Conservation (phyloP, 2,888 invertebrate genomes). For the Cantharis rustica region DNA sequence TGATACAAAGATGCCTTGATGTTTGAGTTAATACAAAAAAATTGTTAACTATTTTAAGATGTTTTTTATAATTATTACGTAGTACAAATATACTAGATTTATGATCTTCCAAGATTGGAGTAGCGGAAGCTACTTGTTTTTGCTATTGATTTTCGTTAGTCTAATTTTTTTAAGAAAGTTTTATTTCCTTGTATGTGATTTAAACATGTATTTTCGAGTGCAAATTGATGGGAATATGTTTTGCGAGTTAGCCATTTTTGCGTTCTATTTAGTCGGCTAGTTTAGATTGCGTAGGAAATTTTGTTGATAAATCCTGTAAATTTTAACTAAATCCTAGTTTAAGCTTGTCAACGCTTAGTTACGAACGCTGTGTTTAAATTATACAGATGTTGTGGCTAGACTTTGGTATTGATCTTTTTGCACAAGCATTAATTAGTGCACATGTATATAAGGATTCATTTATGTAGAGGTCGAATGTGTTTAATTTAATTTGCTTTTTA, state of each 20-base stretch:
- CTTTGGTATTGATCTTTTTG: conserved; percentile 13
- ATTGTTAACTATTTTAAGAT: background rate
- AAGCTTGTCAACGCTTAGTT: conserved; percentile 5
- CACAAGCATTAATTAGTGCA: conserved; percentile 3
- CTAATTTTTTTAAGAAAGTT: background rate
- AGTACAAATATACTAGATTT: background rate
- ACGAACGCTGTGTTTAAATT: background rate
- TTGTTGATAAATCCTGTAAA: conserved; percentile 1
- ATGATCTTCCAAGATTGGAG: too few species aligned
- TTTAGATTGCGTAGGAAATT: background rate
- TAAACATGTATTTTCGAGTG: background rate
- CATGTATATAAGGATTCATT: background rate
- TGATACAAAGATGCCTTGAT: background rate
- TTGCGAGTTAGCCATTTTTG: background rate
- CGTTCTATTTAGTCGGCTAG: background rate
- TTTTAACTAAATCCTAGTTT: conserved; percentile 6
- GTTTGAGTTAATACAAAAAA: background rate
- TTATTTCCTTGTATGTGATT: background rate
- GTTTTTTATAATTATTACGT: background rate
- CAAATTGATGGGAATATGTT: background rate
- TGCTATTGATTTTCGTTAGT: background rate
- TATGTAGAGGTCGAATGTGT: conserved; percentile 3
- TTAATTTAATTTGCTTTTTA: background rate
- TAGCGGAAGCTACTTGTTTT: background rate
- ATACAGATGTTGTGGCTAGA: conserved; percentile 2